Evolutionary conservation across 2,888 invertebrate species (phyloP).

Genomic region (Pseudococcus longispinus): DNA sequence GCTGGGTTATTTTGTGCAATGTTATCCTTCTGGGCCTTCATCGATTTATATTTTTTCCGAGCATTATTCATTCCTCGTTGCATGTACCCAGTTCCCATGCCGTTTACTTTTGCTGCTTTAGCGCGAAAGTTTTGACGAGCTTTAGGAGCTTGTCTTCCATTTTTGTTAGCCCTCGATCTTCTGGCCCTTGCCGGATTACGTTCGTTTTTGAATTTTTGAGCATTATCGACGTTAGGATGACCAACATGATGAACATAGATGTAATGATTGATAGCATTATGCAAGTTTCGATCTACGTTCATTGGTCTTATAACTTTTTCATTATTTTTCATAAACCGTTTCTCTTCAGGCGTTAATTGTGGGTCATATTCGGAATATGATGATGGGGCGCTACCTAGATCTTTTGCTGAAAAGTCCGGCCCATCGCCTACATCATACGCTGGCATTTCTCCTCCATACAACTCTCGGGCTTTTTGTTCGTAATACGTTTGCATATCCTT

Average conservation of each 20-base stretch:
- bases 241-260: background rate
- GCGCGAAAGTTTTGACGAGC: background rate
- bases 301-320: background rate
- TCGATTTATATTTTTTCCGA: too few relatives aligned
- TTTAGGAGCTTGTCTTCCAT: background rate
- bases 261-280: background rate
- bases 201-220: background rate
- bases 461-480: background rate
- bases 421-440: too few relatives aligned
- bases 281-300: background rate
- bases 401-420: too few relatives aligned
- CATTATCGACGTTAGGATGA: background rate
- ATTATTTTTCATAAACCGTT: too few relatives aligned
- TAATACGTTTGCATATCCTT: background rate
- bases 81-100: background rate
- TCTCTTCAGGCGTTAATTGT: too few relatives aligned
- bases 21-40: background rate
- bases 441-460: background rate
- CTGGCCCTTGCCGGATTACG: background rate
- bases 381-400: too few relatives aligned
- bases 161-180: background rate
- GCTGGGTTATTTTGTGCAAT: background rate
- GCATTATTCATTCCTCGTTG: background rate
- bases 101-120: background rate
- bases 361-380: too few relatives aligned